Conservation (phyloP, 2,888 invertebrate species). For the Luperina nickerlii region DNA sequence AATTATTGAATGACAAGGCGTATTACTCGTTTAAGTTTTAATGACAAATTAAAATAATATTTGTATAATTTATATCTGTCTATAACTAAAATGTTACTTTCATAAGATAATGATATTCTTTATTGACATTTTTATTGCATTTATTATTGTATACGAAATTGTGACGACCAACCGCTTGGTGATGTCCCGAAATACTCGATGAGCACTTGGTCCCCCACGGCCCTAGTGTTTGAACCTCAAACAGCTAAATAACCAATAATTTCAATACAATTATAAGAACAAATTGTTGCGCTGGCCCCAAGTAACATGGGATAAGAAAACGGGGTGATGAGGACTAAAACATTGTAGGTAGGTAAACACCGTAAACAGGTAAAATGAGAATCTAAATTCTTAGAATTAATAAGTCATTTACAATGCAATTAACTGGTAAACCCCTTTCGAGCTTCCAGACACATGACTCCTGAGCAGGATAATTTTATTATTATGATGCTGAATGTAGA, state of each 20-base stretch:
- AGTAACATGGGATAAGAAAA: no score
- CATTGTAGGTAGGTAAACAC: background rate
- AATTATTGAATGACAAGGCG: background rate
- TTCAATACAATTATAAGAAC: background rate
- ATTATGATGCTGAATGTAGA: background rate
- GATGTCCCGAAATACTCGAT: background rate
- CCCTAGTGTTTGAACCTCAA: no score
- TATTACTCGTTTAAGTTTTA: background rate
- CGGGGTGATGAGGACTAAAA: background rate
- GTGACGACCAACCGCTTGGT: background rate
- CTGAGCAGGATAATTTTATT: background rate
- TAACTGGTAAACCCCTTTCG: conserved; percentile 7
- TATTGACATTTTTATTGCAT: background rate
- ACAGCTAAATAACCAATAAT: background rate
- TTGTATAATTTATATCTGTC: background rate
- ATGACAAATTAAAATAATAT: background rate
- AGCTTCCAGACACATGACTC: conserved; percentile 2
- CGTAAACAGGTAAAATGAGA: conserved; percentile 36
- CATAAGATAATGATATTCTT: background rate
- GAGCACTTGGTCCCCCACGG: background rate
- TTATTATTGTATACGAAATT: background rate
- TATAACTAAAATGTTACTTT: background rate
- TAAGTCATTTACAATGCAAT: conserved; percentile 15
- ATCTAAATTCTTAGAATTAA: conserved; percentile 29
- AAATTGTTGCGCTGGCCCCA: background rate